phyloP scores from a whole-genome alignment of 92 coral and sea anemone species.

The Palythoa heliodiscus region DNA sequence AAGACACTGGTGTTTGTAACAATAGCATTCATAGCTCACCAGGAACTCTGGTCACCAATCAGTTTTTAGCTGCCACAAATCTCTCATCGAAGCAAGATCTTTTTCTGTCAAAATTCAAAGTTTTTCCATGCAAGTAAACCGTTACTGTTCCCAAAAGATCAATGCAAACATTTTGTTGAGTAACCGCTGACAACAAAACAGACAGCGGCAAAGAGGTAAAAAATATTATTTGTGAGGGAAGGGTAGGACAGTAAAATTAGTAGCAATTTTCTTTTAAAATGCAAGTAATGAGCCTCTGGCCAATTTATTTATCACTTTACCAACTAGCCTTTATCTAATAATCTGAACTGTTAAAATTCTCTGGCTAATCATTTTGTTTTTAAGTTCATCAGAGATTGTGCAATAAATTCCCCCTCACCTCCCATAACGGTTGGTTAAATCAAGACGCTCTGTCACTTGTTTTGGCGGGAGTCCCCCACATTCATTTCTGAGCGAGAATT shows the following conservation, averaged over 20 bases:
- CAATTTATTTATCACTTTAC: neutral
- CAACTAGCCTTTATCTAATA: neutral
- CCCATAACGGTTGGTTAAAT: neutral
- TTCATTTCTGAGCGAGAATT: neutral
- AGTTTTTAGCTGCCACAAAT: neutral
- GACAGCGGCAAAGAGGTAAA: neutral
- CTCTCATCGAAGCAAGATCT: neutral
- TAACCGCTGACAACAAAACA: constrained; percentile 40
- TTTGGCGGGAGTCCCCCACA: constrained; percentile 32
- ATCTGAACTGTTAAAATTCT: neutral
- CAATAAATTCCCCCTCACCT: neutral
- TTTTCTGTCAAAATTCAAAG: constrained; percentile 19
- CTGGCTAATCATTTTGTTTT: neutral
- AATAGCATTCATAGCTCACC: neutral
- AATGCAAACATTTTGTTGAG: constrained; percentile 22
- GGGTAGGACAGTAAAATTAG: neutral
- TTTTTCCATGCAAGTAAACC: neutral
- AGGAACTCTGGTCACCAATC: neutral
- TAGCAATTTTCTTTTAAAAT: neutral
- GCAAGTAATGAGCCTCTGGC: neutral
- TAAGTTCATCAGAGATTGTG: neutral
- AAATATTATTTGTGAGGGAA: neutral
- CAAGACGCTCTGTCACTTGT: neutral
- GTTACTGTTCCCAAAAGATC: constrained; percentile 16
- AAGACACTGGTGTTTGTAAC: too few relatives aligned